Base-by-base conservation (phyloP, 2,888 invertebrate species). In the Coenonympha arcania region DNA sequence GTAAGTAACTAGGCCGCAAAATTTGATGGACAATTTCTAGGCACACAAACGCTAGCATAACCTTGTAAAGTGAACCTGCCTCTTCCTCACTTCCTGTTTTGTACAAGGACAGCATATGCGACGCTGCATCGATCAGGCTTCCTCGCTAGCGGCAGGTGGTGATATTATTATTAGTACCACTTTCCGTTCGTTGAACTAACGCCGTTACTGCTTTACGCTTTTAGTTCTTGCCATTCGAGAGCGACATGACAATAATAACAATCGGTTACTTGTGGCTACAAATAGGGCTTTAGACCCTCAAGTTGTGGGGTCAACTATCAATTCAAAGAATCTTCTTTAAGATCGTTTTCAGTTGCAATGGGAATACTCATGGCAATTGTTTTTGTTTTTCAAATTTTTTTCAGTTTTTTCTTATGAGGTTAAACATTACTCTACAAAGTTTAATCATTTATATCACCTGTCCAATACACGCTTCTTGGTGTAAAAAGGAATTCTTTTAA, bases 121-220 rank as follows among this genome's bases (percentile, higher is more conserved):
- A 56, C 60, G 59, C 47, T 46, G 55, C 53, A 54, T 59, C 65
- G 66, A 60, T 59, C 59, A 55, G 64, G 71, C 76, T 77, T 77
- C 78, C 78, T 62, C 72, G 69, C 71, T 68, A 62, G 62, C 61
- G 73, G 70, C 79, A 79, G 76, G 77, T 82, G 80, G 72, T 66
- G 65, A 65, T 67, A 77, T 79, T 83, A 82, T 83, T 81, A 81
- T 81, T 80, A 75, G 69, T 66, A 72, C 73, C 76, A 77, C 77
- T 77, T 80, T 79, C 78, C 68, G 85, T 82, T 77, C 84, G 71
- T 68, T 82, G 84, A 85, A 83, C 84, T 64, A 75, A 70, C 72
- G 80, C 85, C 84, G 85, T 85, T 85, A 84, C 65, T 66, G 69
- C 65, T 79, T 77, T 73, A 82, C 80, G 78, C 79, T 79, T 79